A percentile compares a stretch with the other conserved stretches of the same genome.
phyloP scores from a whole-genome alignment of 2,888 invertebrate species.

The Agriopis leucophaearia region DNA sequence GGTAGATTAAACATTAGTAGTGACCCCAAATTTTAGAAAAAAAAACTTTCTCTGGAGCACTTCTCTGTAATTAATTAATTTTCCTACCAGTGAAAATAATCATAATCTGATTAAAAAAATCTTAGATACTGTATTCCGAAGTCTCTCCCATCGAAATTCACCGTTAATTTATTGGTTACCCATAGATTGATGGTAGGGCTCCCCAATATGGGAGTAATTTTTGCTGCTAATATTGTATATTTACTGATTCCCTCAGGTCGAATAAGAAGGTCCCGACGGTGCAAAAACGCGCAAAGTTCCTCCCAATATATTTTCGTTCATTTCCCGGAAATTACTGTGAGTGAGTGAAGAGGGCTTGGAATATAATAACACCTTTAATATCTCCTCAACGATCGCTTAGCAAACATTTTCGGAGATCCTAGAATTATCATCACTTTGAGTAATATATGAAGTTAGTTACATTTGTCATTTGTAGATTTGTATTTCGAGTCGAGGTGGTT shows the following conservation, averaged over 20 bases:
- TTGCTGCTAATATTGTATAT: constrained; percentile 56
- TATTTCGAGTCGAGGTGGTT: neutral
- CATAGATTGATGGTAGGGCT: constrained; percentile 23
- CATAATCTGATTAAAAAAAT: neutral
- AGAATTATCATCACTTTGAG: constrained; percentile 59
- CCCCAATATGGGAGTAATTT: constrained; percentile 43
- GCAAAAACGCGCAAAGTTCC: constrained; percentile 47
- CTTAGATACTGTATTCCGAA: neutral
- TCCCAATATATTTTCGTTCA: constrained; percentile 57
- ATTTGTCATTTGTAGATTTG: neutral
- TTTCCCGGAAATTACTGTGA: constrained; percentile 55
- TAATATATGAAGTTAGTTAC: constrained; percentile 43
- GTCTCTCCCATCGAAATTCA: neutral
- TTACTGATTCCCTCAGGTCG: constrained; percentile 48
- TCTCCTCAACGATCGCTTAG: constrained; percentile 59
- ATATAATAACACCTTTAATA: constrained; percentile 77
- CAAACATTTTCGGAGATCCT: constrained; percentile 63
- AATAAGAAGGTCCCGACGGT: constrained; percentile 46
- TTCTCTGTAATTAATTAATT: no score
- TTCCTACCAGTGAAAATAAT: no score
- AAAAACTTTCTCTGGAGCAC: no score
- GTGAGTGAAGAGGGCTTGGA: constrained; percentile 58
- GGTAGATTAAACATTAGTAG: no score
- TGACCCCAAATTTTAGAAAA: no score
- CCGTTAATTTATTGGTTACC: neutral